Evolutionary conservation across 2,888 invertebrate genomes (phyloP).

Genomic region (Cephus sareptanus): DNA sequence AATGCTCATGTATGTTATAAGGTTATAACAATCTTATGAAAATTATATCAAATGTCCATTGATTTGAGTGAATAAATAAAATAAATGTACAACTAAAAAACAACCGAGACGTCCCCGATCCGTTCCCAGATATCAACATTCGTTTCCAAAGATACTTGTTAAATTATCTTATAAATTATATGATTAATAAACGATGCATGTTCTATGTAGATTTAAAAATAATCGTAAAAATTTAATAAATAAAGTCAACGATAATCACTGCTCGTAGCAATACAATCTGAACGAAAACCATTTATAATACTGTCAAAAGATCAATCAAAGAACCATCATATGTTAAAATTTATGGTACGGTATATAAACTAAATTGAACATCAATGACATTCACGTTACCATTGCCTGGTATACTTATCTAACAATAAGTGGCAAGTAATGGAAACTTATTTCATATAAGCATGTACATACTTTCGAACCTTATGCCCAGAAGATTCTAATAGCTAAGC

Average conservation of each 20-base stretch:
- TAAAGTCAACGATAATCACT: background rate
- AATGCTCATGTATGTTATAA: too few species aligned
- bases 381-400: background rate
- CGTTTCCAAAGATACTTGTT: too few species aligned
- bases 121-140: too few species aligned
- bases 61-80: too few species aligned
- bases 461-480: background rate
- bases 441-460: background rate
- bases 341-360: background rate
- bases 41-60: too few species aligned
- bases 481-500: background rate
- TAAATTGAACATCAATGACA: background rate
- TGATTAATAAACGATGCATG: background rate
- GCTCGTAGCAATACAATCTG: background rate
- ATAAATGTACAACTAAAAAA: too few species aligned
- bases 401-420: background rate
- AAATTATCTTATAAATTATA: too few species aligned
- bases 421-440: background rate
- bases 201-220: background rate
- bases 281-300: background rate
- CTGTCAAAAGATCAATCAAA: too few species aligned
- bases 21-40: too few species aligned
- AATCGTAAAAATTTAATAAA: background rate
- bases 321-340: too few species aligned
- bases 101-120: too few species aligned